phyloP scores from a whole-genome alignment of 2,113 vertebrate genomes.

The Ellobius talpinus region DNA sequence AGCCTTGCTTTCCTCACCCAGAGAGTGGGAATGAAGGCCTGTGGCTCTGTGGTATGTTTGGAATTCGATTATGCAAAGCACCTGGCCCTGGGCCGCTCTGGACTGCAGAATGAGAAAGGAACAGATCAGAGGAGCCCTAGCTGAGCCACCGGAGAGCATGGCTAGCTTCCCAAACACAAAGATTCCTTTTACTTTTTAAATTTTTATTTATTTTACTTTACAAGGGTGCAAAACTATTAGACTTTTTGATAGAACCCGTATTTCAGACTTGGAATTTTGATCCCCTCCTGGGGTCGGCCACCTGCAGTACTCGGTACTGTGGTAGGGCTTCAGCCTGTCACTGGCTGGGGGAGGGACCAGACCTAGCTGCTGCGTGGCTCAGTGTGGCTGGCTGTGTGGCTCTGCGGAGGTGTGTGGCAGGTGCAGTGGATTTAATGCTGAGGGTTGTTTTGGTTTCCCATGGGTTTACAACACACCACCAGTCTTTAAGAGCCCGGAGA shows the following conservation, averaged over 20 bases:
- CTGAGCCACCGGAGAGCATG: background rate
- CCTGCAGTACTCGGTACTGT: too few relatives aligned
- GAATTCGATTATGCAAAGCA: background rate
- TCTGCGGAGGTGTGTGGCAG: too few relatives aligned
- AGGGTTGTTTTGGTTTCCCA: background rate
- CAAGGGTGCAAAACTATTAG: background rate
- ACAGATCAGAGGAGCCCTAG: accelerated
- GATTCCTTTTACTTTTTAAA: background rate
- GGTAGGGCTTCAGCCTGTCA: background rate
- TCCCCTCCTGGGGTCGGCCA: background rate
- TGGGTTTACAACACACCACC: background rate
- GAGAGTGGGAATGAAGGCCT: background rate
- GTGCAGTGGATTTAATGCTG: too few relatives aligned
- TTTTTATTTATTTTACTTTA: background rate
- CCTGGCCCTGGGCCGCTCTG: background rate
- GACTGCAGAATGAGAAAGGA: background rate
- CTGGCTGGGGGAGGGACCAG: too few relatives aligned
- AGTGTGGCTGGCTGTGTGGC: background rate
- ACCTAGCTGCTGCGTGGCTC: background rate
- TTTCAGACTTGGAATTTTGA: background rate
- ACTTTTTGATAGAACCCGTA: background rate
- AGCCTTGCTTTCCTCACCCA: background rate
- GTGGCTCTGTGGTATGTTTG: background rate
- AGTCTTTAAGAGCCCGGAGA: background rate
- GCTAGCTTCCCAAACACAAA: too few relatives aligned